Base-by-base conservation (phyloP, 2,797 vertebrate species). In the Acanthiza pusilla region DNA sequence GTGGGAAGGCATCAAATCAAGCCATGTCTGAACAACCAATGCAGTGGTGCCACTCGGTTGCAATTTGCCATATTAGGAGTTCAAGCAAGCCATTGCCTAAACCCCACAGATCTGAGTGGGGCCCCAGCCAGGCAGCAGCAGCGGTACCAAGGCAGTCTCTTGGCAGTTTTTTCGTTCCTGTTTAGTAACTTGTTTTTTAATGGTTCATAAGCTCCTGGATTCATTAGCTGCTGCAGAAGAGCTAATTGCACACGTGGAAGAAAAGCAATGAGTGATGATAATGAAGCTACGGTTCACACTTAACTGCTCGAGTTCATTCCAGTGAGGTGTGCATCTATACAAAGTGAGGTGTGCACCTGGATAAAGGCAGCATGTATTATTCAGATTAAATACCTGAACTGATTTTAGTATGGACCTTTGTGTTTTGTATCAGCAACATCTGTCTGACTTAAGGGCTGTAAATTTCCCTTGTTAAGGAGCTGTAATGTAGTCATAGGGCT, bases 201-300 rank as follows among this genome's bases (percentile, higher is more conserved):
- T 85, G 84, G 74, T 79, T 94, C 85, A 68, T 90, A 80, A 87
- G 51, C 54, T 90, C 12, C 86, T 83, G 80, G 65, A 82, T 93
- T 95, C 88, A 95, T 95, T 94, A 94, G 72, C 70, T 84, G 55
- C 85, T 82, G 68, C 65, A 74, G 65, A 83, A 95, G 23, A 94
- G 85, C 73, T 94, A 90, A 94, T 94, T 93, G 94, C 61, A 71
- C 68, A 76, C 2, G 0, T 74, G 61, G 43, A 94, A 62, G 50
- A 71, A 94, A 85, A 91, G 91, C 83, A 71, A 1, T 87, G 94
- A 94, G 61, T 85, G 83, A 90, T 90, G 88, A 38, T 96, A 95
- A 94, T 90, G 93, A 90, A 86, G 88, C 60, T 76, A 1, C 19
- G 5, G 86, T 95, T 85, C 88, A 89, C 57, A 38, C 30, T 86